phyloP scores from a whole-genome alignment of 2,113 vertebrate genomes.

The Pelodiscus sinensis region DNA sequence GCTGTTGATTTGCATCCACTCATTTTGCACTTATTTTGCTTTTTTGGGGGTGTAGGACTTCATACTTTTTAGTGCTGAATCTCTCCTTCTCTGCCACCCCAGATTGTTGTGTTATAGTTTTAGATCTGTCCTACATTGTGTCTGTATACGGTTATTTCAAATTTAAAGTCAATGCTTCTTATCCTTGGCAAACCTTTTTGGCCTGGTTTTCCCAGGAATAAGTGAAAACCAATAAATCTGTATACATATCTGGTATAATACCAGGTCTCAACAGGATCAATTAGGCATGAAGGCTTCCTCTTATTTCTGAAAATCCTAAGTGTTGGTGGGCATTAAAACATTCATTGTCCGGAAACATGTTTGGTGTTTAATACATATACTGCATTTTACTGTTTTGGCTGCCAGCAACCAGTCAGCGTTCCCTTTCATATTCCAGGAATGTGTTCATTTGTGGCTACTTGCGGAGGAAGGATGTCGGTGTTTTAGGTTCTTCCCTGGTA shows the following conservation, averaged over 20 bases:
- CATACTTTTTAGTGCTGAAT: not conserved
- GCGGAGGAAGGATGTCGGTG: not conserved
- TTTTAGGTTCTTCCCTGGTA: not conserved
- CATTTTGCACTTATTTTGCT: constrained; percentile 21
- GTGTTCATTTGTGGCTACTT: not conserved
- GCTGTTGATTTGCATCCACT: constrained; percentile 6
- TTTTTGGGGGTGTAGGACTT: not conserved
- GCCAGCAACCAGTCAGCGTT: constrained; percentile 7
- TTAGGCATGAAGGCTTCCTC: not conserved
- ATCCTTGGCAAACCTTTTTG: not conserved
- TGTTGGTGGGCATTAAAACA: not conserved
- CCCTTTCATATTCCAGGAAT: not conserved
- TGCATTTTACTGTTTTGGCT: constrained; percentile 22
- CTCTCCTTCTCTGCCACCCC: not conserved
- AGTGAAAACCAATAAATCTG: not conserved
- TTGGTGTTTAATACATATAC: not conserved
- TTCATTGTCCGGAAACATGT: not conserved
- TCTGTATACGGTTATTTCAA: not conserved
- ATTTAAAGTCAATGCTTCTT: not conserved
- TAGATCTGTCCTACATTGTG: not conserved
- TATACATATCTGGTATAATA: not conserved
- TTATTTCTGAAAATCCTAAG: not conserved
- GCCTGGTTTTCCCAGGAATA: not conserved
- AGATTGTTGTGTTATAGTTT: not conserved
- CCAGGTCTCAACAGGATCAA: not conserved